Conservation (phyloP, 1,140 invertebrate species). For the Cyclargus thomasi region DNA sequence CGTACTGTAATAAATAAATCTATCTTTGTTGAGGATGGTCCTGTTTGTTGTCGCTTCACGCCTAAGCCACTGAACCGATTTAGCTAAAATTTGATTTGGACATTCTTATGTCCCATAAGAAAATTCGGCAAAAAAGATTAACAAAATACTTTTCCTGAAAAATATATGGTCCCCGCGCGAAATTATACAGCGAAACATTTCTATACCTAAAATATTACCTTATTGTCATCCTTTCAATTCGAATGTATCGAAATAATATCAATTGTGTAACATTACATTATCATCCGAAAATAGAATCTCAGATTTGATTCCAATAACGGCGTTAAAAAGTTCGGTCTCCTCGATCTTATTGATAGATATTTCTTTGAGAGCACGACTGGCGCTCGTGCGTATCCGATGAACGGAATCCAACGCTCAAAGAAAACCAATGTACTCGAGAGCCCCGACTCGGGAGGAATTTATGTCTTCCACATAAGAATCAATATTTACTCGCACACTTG, state of each 20-base stretch:
- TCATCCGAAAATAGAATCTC: neutral
- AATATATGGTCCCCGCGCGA: too few species aligned
- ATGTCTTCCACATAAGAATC: neutral
- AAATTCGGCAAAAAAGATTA: too few species aligned
- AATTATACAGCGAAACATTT: too few species aligned
- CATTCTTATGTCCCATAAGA: too few species aligned
- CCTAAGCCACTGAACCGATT: too few species aligned
- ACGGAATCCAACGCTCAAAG: slow-evolving; percentile 7
- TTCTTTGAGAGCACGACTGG: slow-evolving; percentile 3
- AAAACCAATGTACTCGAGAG: slow-evolving; percentile 7
- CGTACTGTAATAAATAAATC: too few species aligned
- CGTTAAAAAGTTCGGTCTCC: neutral
- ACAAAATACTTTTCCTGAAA: too few species aligned
- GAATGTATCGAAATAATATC: neutral
- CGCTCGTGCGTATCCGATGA: slow-evolving; percentile 7
- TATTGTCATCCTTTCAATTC: neutral
- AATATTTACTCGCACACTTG: neutral
- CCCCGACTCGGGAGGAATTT: neutral
- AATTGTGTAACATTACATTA: neutral
- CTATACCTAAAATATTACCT: too few species aligned
- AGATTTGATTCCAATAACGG: neutral
- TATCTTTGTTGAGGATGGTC: too few species aligned
- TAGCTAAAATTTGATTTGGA: too few species aligned
- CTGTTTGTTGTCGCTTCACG: too few species aligned
- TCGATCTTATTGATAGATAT: neutral